phyloP scores from a whole-genome alignment of 2,888 invertebrate genomes.

The Monochamus alternatus region DNA sequence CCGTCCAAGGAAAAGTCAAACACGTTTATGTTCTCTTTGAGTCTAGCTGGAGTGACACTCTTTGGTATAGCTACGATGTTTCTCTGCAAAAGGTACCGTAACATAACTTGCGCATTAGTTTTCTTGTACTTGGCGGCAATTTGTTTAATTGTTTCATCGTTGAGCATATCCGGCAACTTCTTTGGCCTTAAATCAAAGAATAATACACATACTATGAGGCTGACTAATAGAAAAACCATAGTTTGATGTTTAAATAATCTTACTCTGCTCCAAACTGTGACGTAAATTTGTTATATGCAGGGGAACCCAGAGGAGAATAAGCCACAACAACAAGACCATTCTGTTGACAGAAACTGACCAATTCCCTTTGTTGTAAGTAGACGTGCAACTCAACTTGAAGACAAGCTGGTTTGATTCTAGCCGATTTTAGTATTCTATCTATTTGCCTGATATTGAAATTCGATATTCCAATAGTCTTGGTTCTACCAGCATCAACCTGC shows the following conservation, averaged over 20 bases:
- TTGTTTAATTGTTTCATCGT: constrained; percentile 73
- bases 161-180: constrained; percentile 76
- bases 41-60: constrained; percentile 80
- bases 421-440: constrained; percentile 72
- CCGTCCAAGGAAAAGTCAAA: constrained; percentile 80
- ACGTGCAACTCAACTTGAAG: constrained; percentile 77
- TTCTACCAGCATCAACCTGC: constrained; percentile 78
- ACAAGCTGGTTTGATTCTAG: constrained; percentile 75
- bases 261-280: constrained; percentile 27
- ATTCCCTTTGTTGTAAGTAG: constrained; percentile 72
- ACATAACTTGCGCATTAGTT: constrained; percentile 81
- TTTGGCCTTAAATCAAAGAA: constrained; percentile 67
- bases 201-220: too few relatives aligned
- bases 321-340: constrained; percentile 42
- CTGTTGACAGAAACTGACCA: constrained; percentile 45
- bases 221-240: background rate
- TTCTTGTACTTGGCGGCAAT: constrained; percentile 76
- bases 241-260: background rate
- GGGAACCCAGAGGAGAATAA: constrained; percentile 72
- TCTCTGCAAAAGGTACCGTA: constrained; percentile 81
- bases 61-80: constrained; percentile 86
- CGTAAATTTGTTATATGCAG: constrained; percentile 68
- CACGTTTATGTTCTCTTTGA: constrained; percentile 82
- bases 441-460: constrained; percentile 86
- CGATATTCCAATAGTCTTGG: constrained; percentile 88